These are phyloP conservation scores for Leucophenga maculata DNA, from an alignment of 2,888 invertebrate genomes.

Conservation along the genomic window DNA sequence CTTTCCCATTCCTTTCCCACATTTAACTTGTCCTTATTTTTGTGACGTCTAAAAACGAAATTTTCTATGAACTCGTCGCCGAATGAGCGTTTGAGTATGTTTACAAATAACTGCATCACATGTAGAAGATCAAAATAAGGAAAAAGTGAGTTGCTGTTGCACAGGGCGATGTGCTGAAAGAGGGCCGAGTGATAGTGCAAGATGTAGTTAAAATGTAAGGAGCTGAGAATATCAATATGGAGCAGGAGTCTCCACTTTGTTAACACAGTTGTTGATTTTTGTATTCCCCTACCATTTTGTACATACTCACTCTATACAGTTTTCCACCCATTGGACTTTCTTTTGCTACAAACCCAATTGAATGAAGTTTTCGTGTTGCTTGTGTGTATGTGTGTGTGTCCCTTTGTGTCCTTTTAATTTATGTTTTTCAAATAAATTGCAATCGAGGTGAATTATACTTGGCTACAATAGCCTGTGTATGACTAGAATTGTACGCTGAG, in stretches of 20 bases:
- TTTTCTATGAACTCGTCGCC: slow-evolving; percentile 34
- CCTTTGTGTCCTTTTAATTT: slow-evolving; percentile 5
- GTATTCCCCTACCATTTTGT: neutral
- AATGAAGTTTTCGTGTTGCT: neutral
- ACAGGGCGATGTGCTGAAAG: too few species aligned
- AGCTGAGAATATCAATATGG: too few species aligned
- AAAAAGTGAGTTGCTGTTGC: too few species aligned
- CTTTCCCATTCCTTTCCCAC: neutral
- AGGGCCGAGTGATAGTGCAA: too few species aligned
- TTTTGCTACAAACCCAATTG: too few species aligned
- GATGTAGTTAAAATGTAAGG: too few species aligned
- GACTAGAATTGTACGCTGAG: too few species aligned
- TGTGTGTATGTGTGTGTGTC: neutral
- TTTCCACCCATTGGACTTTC: neutral
- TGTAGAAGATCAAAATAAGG: too few species aligned
- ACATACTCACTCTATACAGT: neutral
- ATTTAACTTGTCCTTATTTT: slow-evolving; percentile 19
- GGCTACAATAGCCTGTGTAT: too few species aligned
- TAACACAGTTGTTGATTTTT: slow-evolving; percentile 15
- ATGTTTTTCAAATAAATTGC: slow-evolving; percentile 22
- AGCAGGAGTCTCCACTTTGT: slow-evolving; percentile 17
- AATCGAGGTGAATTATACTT: neutral
- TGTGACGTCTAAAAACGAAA: neutral
- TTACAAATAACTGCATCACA: slow-evolving; percentile 39
- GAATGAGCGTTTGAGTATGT: slow-evolving; percentile 43